Conservation (phyloP, 2,888 invertebrate species). For the Axea sp. region DNA sequence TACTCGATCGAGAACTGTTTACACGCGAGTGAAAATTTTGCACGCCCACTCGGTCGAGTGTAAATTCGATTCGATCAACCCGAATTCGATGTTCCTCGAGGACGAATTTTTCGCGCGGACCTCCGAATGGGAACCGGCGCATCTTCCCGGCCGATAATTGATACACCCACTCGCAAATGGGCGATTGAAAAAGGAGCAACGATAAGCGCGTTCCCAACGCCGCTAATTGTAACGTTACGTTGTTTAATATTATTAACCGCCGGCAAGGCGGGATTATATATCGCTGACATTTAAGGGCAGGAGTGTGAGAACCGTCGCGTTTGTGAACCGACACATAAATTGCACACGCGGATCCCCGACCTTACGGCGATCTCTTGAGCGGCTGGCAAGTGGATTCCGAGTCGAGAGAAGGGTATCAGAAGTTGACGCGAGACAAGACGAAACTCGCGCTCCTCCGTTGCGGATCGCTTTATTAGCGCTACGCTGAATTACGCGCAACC, state of each 20-base stretch:
- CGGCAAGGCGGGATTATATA: conserved; percentile 55
- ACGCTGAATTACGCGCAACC: conserved; percentile 31
- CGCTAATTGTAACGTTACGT: conserved; percentile 61
- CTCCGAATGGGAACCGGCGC: too few relatives aligned
- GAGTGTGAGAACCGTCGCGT: conserved; percentile 62
- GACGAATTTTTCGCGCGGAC: too few relatives aligned
- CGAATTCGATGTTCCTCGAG: too few relatives aligned
- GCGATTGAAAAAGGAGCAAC: conserved; percentile 17
- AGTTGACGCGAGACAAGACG: conserved; percentile 54
- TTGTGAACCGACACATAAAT: conserved; percentile 61
- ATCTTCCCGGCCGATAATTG: not conserved
- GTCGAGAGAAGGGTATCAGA: conserved; percentile 54
- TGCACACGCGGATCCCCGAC: conserved; percentile 56
- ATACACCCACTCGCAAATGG: conserved; percentile 20
- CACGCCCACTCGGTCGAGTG: too few relatives aligned
- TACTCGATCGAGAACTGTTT: too few relatives aligned
- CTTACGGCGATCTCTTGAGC: conserved; percentile 60
- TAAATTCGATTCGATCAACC: too few relatives aligned
- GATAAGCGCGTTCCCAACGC: conserved; percentile 16
- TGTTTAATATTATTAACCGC: conserved; percentile 59
- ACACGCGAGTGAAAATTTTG: too few relatives aligned
- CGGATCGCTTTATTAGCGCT: conserved; percentile 48
- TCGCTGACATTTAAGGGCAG: conserved; percentile 62
- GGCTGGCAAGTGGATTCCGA: conserved; percentile 53
- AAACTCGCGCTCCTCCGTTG: conserved; percentile 22